Evolutionary conservation across 2,113 vertebrate genomes (phyloP), one percentile per base, ranked within the genome.

Genomic region (Melanerpes aurifrons): DNA sequence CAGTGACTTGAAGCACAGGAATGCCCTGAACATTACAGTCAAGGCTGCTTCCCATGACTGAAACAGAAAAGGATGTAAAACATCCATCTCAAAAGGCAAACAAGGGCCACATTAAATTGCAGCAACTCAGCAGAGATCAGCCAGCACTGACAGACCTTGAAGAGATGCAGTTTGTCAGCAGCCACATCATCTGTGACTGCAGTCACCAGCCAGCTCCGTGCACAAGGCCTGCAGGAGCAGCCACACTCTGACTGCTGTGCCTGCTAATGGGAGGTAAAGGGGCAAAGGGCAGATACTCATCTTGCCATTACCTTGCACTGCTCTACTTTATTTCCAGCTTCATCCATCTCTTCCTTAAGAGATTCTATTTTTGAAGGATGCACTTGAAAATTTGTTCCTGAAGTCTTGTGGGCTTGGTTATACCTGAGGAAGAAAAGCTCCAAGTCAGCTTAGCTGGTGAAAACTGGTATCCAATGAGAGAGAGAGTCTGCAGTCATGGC

Each of bases 401-500:
- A 99, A 73, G 99, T 99, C 96, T 99, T 99, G 98, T 99, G 99
- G 86, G 99, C 98, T 98, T 99, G 99, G 97, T 99, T 99, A 97
- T 99, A 99, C 40, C 99, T 99, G 94, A 47, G 86, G 81, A 86
- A 90, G 63, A 91, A 56, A 40, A 32, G 48, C 24, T 87, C 84
- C 10, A 53, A 24, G 50, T 53, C 22, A 13, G 48, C 67, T 12
- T 12, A 50, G 18, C 48, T 25, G 25, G 28, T 68, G 22, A 79
- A 68, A n/a, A 26, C 7, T 24, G 19, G 6, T 8, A 53, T 15
- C 40, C 6, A 48, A 22, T 9, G 69, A 2, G 0, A 40, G 37
- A 40, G 40, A 40, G 40, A 22, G 67, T 12, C 15, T 91, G 71
- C 56, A 50, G 22, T 74, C 40, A 37, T 10, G 48, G 43, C 26